Evolutionary conservation across 2,888 invertebrate genomes (phyloP), one percentile per base, ranked within the genome.

Genomic region (Pterobdella sp.): DNA sequence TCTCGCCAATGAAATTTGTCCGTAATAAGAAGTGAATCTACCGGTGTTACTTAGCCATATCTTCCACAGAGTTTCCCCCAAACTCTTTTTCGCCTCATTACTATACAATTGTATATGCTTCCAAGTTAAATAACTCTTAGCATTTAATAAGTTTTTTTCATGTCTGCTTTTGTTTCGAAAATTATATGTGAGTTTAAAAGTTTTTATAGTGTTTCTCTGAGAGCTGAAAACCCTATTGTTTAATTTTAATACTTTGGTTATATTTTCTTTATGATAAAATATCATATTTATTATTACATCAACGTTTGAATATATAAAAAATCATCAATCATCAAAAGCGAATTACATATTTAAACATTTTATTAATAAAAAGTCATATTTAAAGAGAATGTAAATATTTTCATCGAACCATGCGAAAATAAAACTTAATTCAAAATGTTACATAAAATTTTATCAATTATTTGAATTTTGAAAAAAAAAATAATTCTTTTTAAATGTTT

Each of bases 1-100:
- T 37, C 68, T 74, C 1, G 73, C 56, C 0, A 76, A 31, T 0
- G 72, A 29, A 29, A 36, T 37, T 29, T 67, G 49, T 31, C 73
- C 74, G 18, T 74, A 37, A 31, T 52, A 37, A 32, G 37, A 69
- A 3, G 14, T 22, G n/a, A 56, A 3, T 56, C 60, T 4, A 22
- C 60, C 26, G 60, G 60, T 26, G n/a, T 56, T 4, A 26, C n/a
- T 56, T 3, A 56, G n/a, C 60, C 60, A 56, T n/a, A n/a, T 26
- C n/a, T 22, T 56, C 60, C 60, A 56, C n/a, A 14, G n/a, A 4
- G 60, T 26, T 26, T 26, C 26, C 26, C 60, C 60, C 10, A 56
- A 18, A 56, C 4, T 3, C n/a, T 56, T 56, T 42, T 56, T 56
- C 3, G 4, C 60, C 4, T 56, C 60, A 56, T 56, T 56, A 14